Percentiles rank a stretch among this genome's conserved stretches.
Conservation (phyloP, 2,797 vertebrate genomes). For the Borostomias antarcticus region DNA sequence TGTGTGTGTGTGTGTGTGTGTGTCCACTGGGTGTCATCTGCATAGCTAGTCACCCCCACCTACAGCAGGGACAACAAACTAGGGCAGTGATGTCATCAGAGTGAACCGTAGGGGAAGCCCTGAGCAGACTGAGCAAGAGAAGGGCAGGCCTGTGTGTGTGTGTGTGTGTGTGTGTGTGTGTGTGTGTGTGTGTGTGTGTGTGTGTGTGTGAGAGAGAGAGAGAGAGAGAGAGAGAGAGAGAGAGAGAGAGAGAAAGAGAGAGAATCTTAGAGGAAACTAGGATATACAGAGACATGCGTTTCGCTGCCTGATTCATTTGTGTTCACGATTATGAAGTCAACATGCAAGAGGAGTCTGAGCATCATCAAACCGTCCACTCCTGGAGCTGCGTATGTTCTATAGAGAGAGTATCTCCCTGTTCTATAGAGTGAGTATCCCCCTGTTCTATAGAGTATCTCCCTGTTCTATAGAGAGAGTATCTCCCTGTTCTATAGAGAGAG, state of each 20-base stretch:
- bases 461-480: too few relatives aligned
- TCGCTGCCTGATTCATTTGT: conserved; percentile 31
- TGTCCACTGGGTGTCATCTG: not conserved
- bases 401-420: too few relatives aligned
- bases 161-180: conserved; percentile 9
- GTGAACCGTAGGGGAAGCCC: conserved; percentile 36
- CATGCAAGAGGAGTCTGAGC: not conserved
- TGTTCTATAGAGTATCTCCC: too few relatives aligned
- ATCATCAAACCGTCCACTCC: not conserved
- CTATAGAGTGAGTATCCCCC: too few relatives aligned
- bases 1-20: too few relatives aligned
- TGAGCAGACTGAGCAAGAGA: conserved; percentile 26
- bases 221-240: too few relatives aligned
- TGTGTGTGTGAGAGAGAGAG: not conserved
- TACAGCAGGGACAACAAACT: conserved; percentile 39
- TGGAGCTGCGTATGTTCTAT: not conserved
- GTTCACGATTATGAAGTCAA: conserved; percentile 9
- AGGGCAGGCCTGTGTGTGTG: not conserved
- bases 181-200: not conserved
- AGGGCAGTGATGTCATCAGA: conserved; percentile 38
- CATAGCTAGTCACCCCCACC: conserved; percentile 13
- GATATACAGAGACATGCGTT: conserved; percentile 39
- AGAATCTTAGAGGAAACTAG: too few relatives aligned
- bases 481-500: too few relatives aligned
- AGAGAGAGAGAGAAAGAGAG: too few relatives aligned